A percentile compares a stretch with the other conserved stretches of the same genome.
These are phyloP conservation scores for Drosophila nebulosa DNA, from an alignment of 1,140 invertebrate species.

Conservation along the genomic window DNA sequence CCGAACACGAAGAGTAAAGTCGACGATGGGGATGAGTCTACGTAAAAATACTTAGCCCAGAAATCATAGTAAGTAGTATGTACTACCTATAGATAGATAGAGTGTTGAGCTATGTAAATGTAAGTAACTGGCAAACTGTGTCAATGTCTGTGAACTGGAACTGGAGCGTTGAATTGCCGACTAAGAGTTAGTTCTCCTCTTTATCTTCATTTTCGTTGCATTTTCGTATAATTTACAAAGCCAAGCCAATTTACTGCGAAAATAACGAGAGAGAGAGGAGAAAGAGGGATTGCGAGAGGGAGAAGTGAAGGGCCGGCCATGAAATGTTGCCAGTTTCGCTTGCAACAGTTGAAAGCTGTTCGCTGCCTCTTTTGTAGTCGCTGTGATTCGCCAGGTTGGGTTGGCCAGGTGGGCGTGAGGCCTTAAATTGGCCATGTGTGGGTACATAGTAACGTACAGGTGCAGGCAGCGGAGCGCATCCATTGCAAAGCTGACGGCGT, in stretches of 20 bases:
- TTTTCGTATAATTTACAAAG: slow-evolving; percentile 57
- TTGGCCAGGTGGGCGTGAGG: slow-evolving; percentile 54
- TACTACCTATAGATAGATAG: background rate
- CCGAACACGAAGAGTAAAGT: slow-evolving; percentile 14
- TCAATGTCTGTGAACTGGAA: slow-evolving; percentile 80
- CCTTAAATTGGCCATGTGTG: slow-evolving; percentile 59
- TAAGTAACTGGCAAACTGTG: slow-evolving; percentile 53
- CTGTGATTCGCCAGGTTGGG: slow-evolving; percentile 17
- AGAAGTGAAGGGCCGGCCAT: slow-evolving; percentile 18
- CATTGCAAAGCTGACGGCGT: slow-evolving; percentile 18
- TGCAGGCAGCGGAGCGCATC: slow-evolving; percentile 41
- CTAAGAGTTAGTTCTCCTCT: slow-evolving; percentile 48
- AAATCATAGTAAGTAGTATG: background rate
- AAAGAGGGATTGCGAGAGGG: background rate
- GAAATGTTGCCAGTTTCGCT: slow-evolving; percentile 36
- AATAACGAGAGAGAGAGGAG: slow-evolving; percentile 44
- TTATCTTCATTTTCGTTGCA: slow-evolving; percentile 25
- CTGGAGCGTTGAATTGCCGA: slow-evolving; percentile 63
- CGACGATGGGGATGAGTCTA: background rate
- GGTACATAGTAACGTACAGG: slow-evolving; percentile 29
- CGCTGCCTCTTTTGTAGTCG: slow-evolving; percentile 24
- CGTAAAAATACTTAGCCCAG: background rate
- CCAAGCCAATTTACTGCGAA: slow-evolving; percentile 51
- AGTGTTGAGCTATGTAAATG: slow-evolving; percentile 7
- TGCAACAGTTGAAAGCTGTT: slow-evolving; percentile 26